These are phyloP conservation scores for Drosophila albomicans DNA, from an alignment of 1,140 invertebrate species.

Conservation along the genomic window DNA sequence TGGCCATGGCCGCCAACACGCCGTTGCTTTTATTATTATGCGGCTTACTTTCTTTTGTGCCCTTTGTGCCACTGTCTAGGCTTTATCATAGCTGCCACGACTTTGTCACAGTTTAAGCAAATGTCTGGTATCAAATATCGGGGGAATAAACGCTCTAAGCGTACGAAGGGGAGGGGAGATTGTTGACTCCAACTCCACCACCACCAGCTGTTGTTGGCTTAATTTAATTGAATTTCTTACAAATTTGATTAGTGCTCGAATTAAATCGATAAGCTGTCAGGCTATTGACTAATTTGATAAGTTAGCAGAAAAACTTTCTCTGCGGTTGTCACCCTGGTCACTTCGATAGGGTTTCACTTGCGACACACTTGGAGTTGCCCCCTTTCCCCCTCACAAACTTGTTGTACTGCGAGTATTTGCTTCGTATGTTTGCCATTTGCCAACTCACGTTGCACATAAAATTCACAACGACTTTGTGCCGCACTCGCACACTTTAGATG, in stretches of 20 bases:
- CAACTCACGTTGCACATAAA: slow-evolving; percentile 62
- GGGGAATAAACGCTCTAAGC: slow-evolving; percentile 28
- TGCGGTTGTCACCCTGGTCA: slow-evolving; percentile 22
- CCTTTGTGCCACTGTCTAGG: slow-evolving; percentile 37
- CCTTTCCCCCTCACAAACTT: slow-evolving; percentile 29
- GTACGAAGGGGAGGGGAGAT: not conserved
- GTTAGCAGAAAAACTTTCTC: slow-evolving; percentile 45
- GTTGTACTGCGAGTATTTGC: slow-evolving; percentile 44
- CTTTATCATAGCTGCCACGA: slow-evolving; percentile 19
- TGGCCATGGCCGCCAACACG: slow-evolving; percentile 2
- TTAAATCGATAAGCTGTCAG: slow-evolving; percentile 67
- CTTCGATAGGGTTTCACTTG: slow-evolving; percentile 21
- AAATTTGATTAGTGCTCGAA: slow-evolving; percentile 69
- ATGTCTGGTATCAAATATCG: slow-evolving; percentile 18
- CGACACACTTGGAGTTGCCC: slow-evolving; percentile 4
- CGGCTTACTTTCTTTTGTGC: slow-evolving; percentile 56
- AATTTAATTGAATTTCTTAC: slow-evolving; percentile 76
- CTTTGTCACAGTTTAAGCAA: slow-evolving; percentile 31
- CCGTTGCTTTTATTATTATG: slow-evolving; percentile 48
- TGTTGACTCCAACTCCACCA: not conserved
- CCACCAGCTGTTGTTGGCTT: slow-evolving; percentile 44
- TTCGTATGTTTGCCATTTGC: slow-evolving; percentile 42
- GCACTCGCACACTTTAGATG: not conserved
- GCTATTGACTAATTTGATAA: slow-evolving; percentile 72
- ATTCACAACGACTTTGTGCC: slow-evolving; percentile 58